Evolutionary conservation across 2,113 vertebrate species (phyloP).

Genomic region (Platichthys flesus): DNA sequence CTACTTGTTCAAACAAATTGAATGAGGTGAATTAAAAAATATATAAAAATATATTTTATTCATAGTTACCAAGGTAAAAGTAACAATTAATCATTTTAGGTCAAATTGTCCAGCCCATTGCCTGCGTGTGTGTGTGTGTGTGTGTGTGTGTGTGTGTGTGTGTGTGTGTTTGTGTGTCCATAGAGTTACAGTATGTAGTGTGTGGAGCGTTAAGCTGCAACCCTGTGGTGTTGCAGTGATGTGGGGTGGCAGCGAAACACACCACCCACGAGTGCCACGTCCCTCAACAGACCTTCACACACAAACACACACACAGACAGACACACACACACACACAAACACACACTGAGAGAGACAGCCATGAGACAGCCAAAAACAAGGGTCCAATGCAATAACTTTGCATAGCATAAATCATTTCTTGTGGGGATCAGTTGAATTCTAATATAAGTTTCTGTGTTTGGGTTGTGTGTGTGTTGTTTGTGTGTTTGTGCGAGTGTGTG

Average conservation of each 20-base stretch:
- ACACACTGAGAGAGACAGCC: slow-evolving; percentile 9
- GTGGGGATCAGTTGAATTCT: slow-evolving; percentile 23
- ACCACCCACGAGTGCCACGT: slow-evolving; percentile 61
- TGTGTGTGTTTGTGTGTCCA: slow-evolving; percentile 14
- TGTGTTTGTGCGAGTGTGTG: slow-evolving; percentile 20
- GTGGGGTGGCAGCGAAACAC: slow-evolving; percentile 58
- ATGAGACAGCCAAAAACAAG: slow-evolving; percentile 52
- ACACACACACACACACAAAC: not conserved
- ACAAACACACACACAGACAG: not conserved
- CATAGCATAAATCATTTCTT: slow-evolving; percentile 62
- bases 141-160: slow-evolving; percentile 5
- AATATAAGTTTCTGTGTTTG: slow-evolving; percentile 41
- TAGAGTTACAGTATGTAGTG: not conserved
- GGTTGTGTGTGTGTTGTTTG: slow-evolving; percentile 27
- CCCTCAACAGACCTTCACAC: slow-evolving; percentile 69
- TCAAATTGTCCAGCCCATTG: not conserved
- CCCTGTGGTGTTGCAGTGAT: slow-evolving; percentile 53
- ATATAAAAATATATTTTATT: not conserved
- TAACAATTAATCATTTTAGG: not conserved
- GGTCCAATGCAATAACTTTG: slow-evolving; percentile 70
- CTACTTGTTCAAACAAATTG: not conserved
- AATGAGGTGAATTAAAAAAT: not conserved
- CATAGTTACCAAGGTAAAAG: not conserved
- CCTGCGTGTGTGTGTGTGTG: slow-evolving; percentile 9
- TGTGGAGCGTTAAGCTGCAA: slow-evolving; percentile 56